phyloP scores from a whole-genome alignment of 1,140 invertebrate genomes.

The Paraescarpia echinospica region DNA sequence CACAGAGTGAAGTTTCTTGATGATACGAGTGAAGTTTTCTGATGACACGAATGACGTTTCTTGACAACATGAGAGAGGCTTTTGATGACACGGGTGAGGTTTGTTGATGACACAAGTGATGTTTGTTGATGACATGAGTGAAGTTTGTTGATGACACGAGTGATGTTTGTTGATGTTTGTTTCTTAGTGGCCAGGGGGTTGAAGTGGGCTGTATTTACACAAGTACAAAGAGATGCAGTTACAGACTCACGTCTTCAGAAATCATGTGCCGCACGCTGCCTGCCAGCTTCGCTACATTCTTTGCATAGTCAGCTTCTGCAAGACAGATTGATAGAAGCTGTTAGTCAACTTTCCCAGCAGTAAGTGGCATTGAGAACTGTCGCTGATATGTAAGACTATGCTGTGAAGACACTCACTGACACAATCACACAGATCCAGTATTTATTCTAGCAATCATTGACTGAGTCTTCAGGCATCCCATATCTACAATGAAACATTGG shows the following conservation, averaged over 20 bases:
- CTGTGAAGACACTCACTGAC: neutral
- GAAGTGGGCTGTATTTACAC: neutral
- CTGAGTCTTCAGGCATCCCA: no score
- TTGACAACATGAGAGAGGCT: no score
- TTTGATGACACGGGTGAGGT: no score
- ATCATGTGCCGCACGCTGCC: conserved; percentile 58
- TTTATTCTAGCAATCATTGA: neutral
- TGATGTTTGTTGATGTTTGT: no score
- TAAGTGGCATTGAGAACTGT: neutral
- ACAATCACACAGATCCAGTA: neutral
- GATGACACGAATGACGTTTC: no score
- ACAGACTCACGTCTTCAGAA: conserved; percentile 61
- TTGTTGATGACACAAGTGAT: no score
- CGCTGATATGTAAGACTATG: neutral
- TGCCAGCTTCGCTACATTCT: conserved; percentile 61
- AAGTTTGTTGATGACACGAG: no score
- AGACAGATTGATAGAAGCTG: conserved; percentile 26
- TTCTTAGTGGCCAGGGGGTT: neutral
- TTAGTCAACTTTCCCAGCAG: neutral
- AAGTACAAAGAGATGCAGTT: neutral
- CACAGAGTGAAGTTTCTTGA: no score
- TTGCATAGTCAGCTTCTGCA: conserved; percentile 62
- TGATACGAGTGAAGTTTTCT: no score
- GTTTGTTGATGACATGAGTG: no score
- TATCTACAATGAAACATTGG: no score